Evolutionary conservation across 2,113 vertebrate species (phyloP), one percentile per base, ranked within the genome.

Genomic region (Carassius gibelio): DNA sequence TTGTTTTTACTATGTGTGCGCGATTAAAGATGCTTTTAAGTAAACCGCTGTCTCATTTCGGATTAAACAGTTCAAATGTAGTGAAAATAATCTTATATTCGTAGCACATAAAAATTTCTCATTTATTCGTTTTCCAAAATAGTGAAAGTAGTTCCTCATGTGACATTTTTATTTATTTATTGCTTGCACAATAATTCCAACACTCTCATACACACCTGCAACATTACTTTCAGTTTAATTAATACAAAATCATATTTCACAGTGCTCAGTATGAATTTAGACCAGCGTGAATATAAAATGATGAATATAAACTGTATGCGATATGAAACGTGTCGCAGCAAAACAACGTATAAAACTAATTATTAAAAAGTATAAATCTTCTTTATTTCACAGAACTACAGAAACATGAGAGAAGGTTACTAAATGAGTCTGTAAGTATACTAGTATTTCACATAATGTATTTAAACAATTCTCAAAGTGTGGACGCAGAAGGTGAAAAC

Each of bases 21-120:
- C 66, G 45, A 64, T 83, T 59, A 30, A 52, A 76, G 36, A 42
- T 71, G 59, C 82, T 76, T 76, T 76, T n/a, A 30, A 50, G 42
- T 76, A 69, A 38, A 69, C 26, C 2, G 7, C 13, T 9, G 23
- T 30, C 42, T 71, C 4, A n/a, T n/a, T n/a, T 42, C 15, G 6
- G 26, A 17, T 36, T 15, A 69, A 38, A 45, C 42, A 8, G 42
- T 42, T 42, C 42, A 42, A 42, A 42, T 52, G 26, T 26, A 1
- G 26, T 26, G 14, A 34, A 3, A 19, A n/a, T 0, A 78, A 38
- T 14, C 59, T 7, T 19, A 26, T 57, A 30, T 57, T 48, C 8
- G 3, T 48, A 55, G 21, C 11, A 7, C 26, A 34, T 9, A 34
- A 55, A 57, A 57, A 26, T 26, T 26, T 26, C 26, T 26, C 26